Evolutionary conservation across 2,888 invertebrate genomes (phyloP).

Genomic region (Drosophila pegasa): DNA sequence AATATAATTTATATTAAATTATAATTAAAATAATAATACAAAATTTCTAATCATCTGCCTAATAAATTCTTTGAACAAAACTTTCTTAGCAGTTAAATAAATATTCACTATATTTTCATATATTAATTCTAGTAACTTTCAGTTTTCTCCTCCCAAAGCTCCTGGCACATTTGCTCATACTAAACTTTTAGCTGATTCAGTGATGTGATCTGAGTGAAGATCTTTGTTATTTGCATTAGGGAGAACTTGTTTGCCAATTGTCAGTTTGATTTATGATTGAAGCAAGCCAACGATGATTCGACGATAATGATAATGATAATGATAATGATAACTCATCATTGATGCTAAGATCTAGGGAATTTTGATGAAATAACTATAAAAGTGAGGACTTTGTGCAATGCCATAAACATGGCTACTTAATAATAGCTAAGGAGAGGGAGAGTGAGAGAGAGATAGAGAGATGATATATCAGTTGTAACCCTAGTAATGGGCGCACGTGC

Average conservation of each 20-base stretch:
- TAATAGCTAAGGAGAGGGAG: background rate
- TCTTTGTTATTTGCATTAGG: background rate
- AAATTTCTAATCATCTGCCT: background rate
- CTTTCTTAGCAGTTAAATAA: too few species aligned
- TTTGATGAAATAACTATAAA: slow-evolving; percentile 15
- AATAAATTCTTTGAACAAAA: too few species aligned
- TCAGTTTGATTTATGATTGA: slow-evolving; percentile 25
- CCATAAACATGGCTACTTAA: slow-evolving; percentile 22
- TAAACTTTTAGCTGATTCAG: slow-evolving; percentile 19
- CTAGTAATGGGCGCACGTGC: slow-evolving; percentile 27
- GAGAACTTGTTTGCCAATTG: slow-evolving; percentile 41
- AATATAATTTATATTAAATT: too few species aligned
- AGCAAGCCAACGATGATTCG: slow-evolving; percentile 1
- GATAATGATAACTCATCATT: slow-evolving; percentile 27
- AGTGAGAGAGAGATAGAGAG: background rate
- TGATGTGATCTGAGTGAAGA: slow-evolving; percentile 11
- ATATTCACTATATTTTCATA: too few species aligned
- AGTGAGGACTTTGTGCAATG: slow-evolving; percentile 20
- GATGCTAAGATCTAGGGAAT: slow-evolving; percentile 18
- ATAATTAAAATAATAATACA: too few species aligned
- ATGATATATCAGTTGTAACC: slow-evolving; percentile 3
- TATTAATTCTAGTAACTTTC: background rate
- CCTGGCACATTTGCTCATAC: slow-evolving; percentile 6
- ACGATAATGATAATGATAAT: slow-evolving; percentile 20
- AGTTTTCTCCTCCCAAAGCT: background rate